These are phyloP conservation scores for Lemur catta DNA, from an alignment of 2,797 vertebrate species.

Conservation along the genomic window DNA sequence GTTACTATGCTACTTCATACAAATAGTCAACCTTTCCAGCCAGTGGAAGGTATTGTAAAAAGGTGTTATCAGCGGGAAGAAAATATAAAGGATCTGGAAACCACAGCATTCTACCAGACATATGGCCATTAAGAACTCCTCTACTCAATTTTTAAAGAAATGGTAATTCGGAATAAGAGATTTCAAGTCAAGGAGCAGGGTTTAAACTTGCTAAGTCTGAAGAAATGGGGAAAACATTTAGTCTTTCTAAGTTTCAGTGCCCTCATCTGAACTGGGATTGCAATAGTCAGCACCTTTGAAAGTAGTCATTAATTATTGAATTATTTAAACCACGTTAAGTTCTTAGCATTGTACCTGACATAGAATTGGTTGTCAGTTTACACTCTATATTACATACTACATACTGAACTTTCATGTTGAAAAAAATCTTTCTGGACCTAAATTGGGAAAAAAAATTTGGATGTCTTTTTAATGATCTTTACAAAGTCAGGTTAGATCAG, in stretches of 20 bases:
- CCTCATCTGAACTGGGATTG: background rate
- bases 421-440: background rate
- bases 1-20: constrained; percentile 91
- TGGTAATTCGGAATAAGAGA: background rate
- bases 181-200: background rate
- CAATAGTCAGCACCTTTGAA: background rate
- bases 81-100: constrained; percentile 92
- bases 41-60: constrained; percentile 88
- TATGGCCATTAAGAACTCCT: constrained; percentile 89
- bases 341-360: background rate
- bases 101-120: constrained; percentile 92
- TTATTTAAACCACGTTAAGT: background rate
- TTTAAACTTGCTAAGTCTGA: background rate
- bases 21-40: constrained; percentile 92
- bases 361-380: background rate
- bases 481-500: constrained; percentile 2
- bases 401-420: background rate
- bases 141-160: constrained; percentile 40
- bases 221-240: background rate
- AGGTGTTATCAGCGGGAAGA: constrained; percentile 92
- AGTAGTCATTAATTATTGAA: background rate
- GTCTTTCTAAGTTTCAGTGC: background rate
- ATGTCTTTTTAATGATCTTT: background rate
- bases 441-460: background rate
- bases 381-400: background rate